Conservation (phyloP, 2,113 vertebrate genomes). For the Phrynocephalus versicolor region DNA sequence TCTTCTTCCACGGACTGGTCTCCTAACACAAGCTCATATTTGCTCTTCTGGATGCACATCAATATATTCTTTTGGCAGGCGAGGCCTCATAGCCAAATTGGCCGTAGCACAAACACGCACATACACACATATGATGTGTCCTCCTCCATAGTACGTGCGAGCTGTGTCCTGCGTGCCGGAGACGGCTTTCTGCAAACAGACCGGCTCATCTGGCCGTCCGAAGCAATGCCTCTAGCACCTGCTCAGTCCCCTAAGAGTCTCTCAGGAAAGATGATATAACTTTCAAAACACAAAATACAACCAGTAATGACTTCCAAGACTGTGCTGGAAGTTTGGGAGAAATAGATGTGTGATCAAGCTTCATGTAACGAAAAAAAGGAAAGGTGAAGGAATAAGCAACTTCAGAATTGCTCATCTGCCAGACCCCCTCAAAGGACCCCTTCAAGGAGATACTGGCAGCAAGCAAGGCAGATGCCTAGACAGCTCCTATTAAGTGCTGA, state of each 20-base stretch:
- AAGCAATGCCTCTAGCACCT: background rate
- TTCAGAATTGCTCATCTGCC: too few species aligned
- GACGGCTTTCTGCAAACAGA: background rate
- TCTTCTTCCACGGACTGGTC: background rate
- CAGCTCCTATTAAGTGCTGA: too few species aligned
- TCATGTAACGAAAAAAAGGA: background rate
- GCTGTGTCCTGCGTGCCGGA: background rate
- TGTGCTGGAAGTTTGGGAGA: background rate
- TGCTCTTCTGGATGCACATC: background rate
- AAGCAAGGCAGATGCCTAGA: too few species aligned
- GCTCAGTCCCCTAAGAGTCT: background rate
- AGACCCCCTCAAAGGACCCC: too few species aligned
- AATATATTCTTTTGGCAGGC: constrained; percentile 4
- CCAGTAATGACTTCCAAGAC: background rate
- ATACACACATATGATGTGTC: background rate
- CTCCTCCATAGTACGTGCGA: background rate
- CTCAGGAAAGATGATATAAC: background rate
- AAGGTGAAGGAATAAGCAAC: background rate
- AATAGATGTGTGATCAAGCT: background rate
- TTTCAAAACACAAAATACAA: background rate
- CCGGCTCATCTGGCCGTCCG: background rate
- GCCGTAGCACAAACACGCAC: background rate
- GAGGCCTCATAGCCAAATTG: background rate
- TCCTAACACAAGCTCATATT: constrained; percentile 18
- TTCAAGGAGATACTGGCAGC: too few species aligned